Conservation (phyloP, 2,888 invertebrate species). For the Pseudolycoriella hygida region DNA sequence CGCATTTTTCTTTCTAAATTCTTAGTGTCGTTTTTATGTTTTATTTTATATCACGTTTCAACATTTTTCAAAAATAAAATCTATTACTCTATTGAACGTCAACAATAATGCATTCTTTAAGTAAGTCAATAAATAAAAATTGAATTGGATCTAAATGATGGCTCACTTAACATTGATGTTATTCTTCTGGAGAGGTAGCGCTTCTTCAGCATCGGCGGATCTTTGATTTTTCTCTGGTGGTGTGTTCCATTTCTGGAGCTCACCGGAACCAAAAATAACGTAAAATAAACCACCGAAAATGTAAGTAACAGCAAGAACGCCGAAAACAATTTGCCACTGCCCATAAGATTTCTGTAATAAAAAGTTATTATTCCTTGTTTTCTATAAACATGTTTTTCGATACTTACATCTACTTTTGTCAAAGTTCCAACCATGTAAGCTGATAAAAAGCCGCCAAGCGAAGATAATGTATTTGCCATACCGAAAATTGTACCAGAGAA, state of each 20-base stretch:
- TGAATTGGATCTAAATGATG: too few relatives aligned
- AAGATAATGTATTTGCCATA: constrained; percentile 71
- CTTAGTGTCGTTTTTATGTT: too few relatives aligned
- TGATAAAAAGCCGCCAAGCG: constrained; percentile 65
- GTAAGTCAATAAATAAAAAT: neutral
- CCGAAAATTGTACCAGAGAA: constrained; percentile 80
- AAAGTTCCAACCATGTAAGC: constrained; percentile 64
- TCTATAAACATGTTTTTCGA: neutral
- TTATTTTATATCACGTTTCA: too few relatives aligned
- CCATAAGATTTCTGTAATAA: constrained; percentile 30
- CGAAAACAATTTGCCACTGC: constrained; percentile 69
- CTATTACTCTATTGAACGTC: too few relatives aligned
- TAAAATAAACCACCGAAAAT: constrained; percentile 44
- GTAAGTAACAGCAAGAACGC: constrained; percentile 58
- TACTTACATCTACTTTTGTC: constrained; percentile 48
- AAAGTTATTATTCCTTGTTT: neutral
- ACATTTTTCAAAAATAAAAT: neutral
- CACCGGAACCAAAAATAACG: constrained; percentile 46
- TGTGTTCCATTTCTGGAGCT: constrained; percentile 29
- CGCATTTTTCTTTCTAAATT: too few relatives aligned
- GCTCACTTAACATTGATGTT: neutral
- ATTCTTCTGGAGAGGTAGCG: constrained; percentile 24
- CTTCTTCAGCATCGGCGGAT: constrained; percentile 22
- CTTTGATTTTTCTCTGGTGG: constrained; percentile 21
- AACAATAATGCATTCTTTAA: neutral